These are phyloP conservation scores for Brevimyrus niger DNA, from an alignment of 2,113 vertebrate species.

Conservation along the genomic window DNA sequence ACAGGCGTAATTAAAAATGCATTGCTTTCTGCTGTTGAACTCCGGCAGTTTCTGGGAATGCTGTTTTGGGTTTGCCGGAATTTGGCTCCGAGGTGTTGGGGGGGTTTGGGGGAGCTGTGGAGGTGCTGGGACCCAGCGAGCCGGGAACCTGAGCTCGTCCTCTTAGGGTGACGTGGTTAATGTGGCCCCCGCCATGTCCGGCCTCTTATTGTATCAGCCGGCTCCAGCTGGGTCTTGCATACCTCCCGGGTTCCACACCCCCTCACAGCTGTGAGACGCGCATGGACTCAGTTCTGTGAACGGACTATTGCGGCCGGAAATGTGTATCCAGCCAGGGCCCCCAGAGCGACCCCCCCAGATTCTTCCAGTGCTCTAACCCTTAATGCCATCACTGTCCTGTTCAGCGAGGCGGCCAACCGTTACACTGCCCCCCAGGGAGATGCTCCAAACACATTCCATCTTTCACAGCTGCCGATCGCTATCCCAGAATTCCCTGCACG, in stretches of 20 bases:
- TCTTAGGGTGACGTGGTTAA: not conserved
- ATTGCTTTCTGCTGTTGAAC: not conserved
- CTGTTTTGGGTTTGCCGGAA: not conserved
- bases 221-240: not conserved
- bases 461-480: not conserved
- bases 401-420: not conserved
- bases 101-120: not conserved
- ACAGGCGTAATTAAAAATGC: conserved; percentile 10
- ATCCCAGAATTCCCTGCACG: not conserved
- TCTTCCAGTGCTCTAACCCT: not conserved
- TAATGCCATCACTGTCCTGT: not conserved
- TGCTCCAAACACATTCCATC: not conserved
- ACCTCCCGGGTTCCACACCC: not conserved
- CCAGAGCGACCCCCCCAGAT: not conserved
- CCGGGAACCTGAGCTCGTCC: not conserved
- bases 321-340: not conserved
- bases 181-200: not conserved
- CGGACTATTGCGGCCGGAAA: not conserved
- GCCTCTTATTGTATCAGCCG: not conserved
- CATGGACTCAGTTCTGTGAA: not conserved
- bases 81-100: not conserved
- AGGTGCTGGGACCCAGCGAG: not conserved
- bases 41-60: not conserved
- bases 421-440: not conserved
- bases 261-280: not conserved